Base-by-base conservation (phyloP, 2,113 vertebrate genomes). In the Eurypyga helias region DNA sequence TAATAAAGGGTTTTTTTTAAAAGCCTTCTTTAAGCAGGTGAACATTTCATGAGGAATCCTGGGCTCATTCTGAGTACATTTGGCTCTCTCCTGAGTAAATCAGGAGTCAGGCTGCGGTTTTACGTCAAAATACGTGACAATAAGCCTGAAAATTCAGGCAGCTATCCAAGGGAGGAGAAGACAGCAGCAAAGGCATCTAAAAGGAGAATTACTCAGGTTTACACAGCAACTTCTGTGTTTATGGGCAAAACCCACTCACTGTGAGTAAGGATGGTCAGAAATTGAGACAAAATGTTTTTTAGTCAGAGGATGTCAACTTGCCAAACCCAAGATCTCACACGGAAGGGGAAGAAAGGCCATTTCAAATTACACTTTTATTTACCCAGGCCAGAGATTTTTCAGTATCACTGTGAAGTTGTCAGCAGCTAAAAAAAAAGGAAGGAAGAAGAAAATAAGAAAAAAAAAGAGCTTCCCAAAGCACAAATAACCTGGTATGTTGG, bases 361-460 rank as follows among this genome's bases (percentile, higher is more conserved):
- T 93, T 67, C 77, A 87, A 65, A 69, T 33, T 65, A 81, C 51
- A 89, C 36, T 64, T 86, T 75, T 84, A 67, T 96, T 92, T 80
- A 84, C 46, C 61, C 16, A 2, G 33, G 38, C 65, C 69, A 52
- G 77, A 71, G 61, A 45, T 84, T 94, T 92, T 89, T 94, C 72
- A 89, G 64, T 1, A 0, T 70, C 72, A 26, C 26, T 2, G 0
- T 1, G 1, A 54, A 70, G 60, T 23, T 73, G 43, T 80, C 89
- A 80, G 41, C 0, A 1, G 58, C 26, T 83, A 26, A 48, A 69
- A 57, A 77, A 65, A 38, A 46, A 0, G 82, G 10, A 58, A 45
- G 60, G 25, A 72, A 36, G 11, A 86, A 90, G 85, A 46, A 2
- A 38, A 75, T 21, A 24, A n/a, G 11, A 45, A 17, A 79, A 45